phyloP scores from a whole-genome alignment of 2,113 vertebrate species.

The Ailurus styani region DNA sequence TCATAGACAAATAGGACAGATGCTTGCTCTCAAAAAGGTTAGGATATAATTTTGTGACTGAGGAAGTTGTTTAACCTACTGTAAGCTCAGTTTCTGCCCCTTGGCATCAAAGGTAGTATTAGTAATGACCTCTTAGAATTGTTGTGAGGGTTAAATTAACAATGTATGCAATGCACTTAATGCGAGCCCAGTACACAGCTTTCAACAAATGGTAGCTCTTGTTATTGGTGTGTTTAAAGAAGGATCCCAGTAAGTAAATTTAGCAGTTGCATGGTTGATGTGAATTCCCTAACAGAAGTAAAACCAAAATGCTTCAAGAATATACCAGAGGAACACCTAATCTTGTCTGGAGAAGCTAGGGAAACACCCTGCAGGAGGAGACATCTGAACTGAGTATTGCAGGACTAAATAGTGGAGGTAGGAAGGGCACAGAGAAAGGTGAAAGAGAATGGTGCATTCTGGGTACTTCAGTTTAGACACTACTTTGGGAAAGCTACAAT shows the following conservation, averaged over 20 bases:
- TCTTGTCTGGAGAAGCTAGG: not conserved
- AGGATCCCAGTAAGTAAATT: not conserved
- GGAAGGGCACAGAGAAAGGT: not conserved
- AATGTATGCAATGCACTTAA: not conserved
- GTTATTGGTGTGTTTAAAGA: not conserved
- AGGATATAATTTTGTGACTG: not conserved
- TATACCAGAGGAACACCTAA: not conserved
- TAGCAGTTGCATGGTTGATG: not conserved
- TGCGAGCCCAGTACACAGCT: not conserved
- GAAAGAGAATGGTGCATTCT: not conserved
- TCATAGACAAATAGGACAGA: not conserved
- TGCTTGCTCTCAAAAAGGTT: not conserved
- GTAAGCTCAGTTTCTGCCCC: not conserved
- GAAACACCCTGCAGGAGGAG: not conserved
- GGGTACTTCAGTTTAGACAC: not conserved
- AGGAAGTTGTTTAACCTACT: not conserved
- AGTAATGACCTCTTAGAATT: not conserved
- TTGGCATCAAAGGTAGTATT: not conserved
- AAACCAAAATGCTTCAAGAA: not conserved
- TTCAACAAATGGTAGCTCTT: not conserved
- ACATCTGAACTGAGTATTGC: not conserved
- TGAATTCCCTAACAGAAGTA: not conserved
- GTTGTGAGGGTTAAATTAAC: conserved; percentile 4
- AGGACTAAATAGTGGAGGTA: not conserved
- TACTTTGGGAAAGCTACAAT: not conserved